phyloP scores from a whole-genome alignment of 2,113 vertebrate genomes.

The Callithrix jacchus region DNA sequence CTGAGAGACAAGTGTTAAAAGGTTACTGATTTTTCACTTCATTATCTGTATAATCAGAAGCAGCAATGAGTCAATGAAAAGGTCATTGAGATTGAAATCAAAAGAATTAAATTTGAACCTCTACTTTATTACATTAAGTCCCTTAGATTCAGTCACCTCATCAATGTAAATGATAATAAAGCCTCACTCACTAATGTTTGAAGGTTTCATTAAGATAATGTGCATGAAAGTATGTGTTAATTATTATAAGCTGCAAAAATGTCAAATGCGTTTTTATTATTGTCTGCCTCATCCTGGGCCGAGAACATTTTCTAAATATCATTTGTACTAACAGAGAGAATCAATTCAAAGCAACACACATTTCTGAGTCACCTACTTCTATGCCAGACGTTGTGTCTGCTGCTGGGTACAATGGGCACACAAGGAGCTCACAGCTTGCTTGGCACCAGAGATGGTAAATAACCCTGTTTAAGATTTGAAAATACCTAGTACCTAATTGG shows the following conservation, averaged over 20 bases:
- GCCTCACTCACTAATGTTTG: not conserved
- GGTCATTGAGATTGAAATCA: slow-evolving; percentile 48
- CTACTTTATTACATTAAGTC: not conserved
- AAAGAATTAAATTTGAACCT: slow-evolving; percentile 48
- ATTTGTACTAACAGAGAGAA: not conserved
- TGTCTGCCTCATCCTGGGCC: not conserved
- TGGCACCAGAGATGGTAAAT: not conserved
- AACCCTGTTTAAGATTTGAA: not conserved
- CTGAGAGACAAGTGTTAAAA: not conserved
- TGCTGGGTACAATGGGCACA: not conserved
- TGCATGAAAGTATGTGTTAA: not conserved
- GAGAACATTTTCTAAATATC: not conserved
- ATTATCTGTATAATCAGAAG: slow-evolving; percentile 49
- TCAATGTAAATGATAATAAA: slow-evolving; percentile 25
- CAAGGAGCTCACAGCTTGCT: not conserved
- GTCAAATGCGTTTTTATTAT: not conserved
- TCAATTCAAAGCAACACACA: not conserved
- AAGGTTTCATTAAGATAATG: slow-evolving; percentile 19
- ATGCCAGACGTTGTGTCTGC: not conserved
- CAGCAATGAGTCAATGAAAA: slow-evolving; percentile 39
- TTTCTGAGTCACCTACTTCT: not conserved
- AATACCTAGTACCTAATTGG: not conserved
- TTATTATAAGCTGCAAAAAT: slow-evolving; percentile 37
- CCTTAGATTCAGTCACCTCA: not conserved
- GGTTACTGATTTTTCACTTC: slow-evolving; percentile 14